Evolutionary conservation across 2,113 vertebrate species (phyloP), one percentile per base, ranked within the genome.

Genomic region (Gambusia affinis): DNA sequence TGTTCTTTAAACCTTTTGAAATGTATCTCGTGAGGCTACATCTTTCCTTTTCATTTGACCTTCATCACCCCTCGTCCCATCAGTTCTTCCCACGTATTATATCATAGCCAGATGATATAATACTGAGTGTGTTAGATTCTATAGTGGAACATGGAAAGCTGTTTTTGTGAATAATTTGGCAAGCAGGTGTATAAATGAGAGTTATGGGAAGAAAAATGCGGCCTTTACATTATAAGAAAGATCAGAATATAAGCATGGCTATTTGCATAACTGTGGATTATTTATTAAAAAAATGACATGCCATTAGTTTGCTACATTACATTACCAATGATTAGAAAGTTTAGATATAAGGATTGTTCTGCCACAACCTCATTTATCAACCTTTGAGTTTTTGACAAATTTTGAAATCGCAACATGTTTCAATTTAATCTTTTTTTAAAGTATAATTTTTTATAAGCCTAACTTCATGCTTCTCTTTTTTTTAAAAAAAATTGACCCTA

Each of bases 1-100:
- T 67, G 3, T 72, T 79, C 78, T 83, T 86, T 73, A 84, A 81
- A 85, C 83, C 61, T 80, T 33, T 64, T 73, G 54, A 85, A 85
- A 75, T 60, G 60, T 63, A 74, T 73, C 68, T 80, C 54, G 42
- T 60, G 78, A 85, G 78, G 62, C 71, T 78, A 63, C 51, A 19
- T 47, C 42, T 63, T 64, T 60, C 29, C 5, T 24, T 63, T 77
- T 54, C 28, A 29, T 39, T 54, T 78, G 70, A 72, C 65, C n/a
- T 37, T 72, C 76, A 74, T 81, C 63, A 24, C 66, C 28, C 72
- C 51, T 69, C 12, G 67, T 82, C 42, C 78, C 54, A 71, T 82
- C 67, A 65, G 71, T 42, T 67, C 42, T 78, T 78, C 73, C 22
- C 61, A 74, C 64, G 70, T 80, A 76, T 67, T 51, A 75, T 51